Evolutionary conservation across 2,888 invertebrate species (phyloP).

Genomic region (Meliscaeva auricollis): DNA sequence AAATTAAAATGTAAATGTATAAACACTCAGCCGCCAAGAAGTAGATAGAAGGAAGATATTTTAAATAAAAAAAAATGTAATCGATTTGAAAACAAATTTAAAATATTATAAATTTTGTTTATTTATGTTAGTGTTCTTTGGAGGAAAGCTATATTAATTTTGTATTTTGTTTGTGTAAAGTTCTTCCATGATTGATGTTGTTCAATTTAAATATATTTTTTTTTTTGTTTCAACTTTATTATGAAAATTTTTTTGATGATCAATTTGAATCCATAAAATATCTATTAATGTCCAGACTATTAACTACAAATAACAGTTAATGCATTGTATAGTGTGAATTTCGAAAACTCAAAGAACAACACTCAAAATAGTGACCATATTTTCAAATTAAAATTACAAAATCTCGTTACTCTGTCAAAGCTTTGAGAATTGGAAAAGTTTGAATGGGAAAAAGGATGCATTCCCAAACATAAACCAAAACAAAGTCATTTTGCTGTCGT

Average conservation of each 20-base stretch:
- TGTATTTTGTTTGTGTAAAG: constrained; percentile 10
- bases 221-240: no score
- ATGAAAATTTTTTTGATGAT: neutral
- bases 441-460: no score
- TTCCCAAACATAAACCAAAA: no score
- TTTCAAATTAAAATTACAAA: no score
- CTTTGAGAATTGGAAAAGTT: no score
- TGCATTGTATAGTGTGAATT: no score
- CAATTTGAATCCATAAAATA: neutral
- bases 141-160: neutral
- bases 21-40: constrained; percentile 4
- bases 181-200: constrained; percentile 11
- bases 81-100: constrained; percentile 25
- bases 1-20: constrained; percentile 29
- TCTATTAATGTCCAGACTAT: no score
- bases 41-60: neutral
- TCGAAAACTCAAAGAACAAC: no score
- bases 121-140: constrained; percentile 19
- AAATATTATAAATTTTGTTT: neutral
- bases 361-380: no score
- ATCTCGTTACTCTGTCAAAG: no score
- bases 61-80: neutral
- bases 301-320: no score
- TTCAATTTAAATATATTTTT: neutral
- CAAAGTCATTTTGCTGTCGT: no score